A percentile compares a stretch with the other conserved stretches of the same genome.
Evolutionary conservation across 2,797 vertebrate species (phyloP).

Genomic region (Mastacembelus armatus): DNA sequence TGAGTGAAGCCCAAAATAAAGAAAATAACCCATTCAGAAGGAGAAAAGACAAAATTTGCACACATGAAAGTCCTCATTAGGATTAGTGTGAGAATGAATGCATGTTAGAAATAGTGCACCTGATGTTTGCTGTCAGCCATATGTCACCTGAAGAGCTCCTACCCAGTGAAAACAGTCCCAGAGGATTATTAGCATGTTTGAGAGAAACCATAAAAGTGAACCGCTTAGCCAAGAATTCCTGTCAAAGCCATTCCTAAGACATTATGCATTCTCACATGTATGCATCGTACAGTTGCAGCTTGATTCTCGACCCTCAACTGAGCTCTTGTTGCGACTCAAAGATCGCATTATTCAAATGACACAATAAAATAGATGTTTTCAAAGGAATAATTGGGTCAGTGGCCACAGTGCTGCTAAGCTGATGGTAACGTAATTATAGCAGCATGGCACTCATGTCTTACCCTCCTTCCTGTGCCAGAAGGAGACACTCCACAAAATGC

Average conservation of each 20-base stretch:
- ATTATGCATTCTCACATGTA: conserved; percentile 38
- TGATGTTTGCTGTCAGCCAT: conserved; percentile 32
- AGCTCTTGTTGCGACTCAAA: conserved; percentile 67
- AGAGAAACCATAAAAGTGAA: conserved; percentile 35
- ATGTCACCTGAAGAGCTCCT: conserved; percentile 36
- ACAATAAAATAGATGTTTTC: conserved; percentile 65
- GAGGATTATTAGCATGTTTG: conserved; percentile 37
- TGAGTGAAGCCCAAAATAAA: conserved; percentile 29
- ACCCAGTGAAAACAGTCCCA: conserved; percentile 34
- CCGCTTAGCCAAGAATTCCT: conserved; percentile 30
- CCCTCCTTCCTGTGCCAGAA: conserved; percentile 47
- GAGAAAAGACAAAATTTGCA: conserved; percentile 17
- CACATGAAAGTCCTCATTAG: conserved; percentile 6
- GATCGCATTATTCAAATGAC: conserved; percentile 68
- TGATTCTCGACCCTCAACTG: conserved; percentile 27
- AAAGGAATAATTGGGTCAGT: conserved; percentile 70
- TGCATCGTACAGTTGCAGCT: conserved; percentile 10
- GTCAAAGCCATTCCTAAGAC: conserved; percentile 62
- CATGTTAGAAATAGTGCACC: conserved; percentile 22
- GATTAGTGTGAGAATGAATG: not conserved
- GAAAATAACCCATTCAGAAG: conserved; percentile 28
- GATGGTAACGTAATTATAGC: conserved; percentile 72
- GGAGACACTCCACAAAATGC: conserved; percentile 58
- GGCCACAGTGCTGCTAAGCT: conserved; percentile 56
- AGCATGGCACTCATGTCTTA: conserved; percentile 49